Base-by-base conservation (phyloP, 2,113 vertebrate species). In the Lophotis ruficrista region DNA sequence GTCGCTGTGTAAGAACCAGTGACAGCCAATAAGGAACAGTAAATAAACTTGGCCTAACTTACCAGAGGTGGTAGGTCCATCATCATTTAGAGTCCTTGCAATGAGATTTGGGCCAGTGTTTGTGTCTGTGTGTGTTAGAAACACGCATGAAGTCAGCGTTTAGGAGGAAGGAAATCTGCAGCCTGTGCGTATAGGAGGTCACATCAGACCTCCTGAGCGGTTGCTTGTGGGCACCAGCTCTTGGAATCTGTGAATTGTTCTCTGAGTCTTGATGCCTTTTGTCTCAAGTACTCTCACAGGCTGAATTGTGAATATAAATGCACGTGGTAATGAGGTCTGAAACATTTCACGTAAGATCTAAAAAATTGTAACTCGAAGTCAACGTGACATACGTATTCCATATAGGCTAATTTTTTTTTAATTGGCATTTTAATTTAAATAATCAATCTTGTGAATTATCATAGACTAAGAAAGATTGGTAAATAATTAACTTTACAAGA, bases 321-420 rank as follows among this genome's bases (percentile, higher is more conserved):
- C 5, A 41, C 6, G 4, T 12, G 8, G 12, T 38, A 70, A 54
- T 37, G 31, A 69, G 45, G 61, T 85, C n/a, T 81, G 50, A 58
- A 76, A 65, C 23, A 25, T 62, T 85, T 64, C 43, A 43, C 27
- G 24, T 15, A 62, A 57, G 7, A 14, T 71, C 35, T 38, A 47
- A 82, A 89, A 84, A 82, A 31, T 3, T 50, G 8, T 28, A 57
- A 53, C 38, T 79, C 72, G 19, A 65, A 83, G 31, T 72, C 82
- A 81, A 23, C 2, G 2, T 17, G 65, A 57, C 27, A 10, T n/a
- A 50, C 0, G 0, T 48, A 37, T 43, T 83, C 37, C 27, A 64
- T 31, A 27, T 6, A 71, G 28, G 27, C 13, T 61, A 91, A 41
- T 33, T 56, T 62, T 54, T 71, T 51, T 28, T 37, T 1, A 83